Base-by-base conservation (phyloP, 2,888 invertebrate species). In the Metopia argyrocephala region DNA sequence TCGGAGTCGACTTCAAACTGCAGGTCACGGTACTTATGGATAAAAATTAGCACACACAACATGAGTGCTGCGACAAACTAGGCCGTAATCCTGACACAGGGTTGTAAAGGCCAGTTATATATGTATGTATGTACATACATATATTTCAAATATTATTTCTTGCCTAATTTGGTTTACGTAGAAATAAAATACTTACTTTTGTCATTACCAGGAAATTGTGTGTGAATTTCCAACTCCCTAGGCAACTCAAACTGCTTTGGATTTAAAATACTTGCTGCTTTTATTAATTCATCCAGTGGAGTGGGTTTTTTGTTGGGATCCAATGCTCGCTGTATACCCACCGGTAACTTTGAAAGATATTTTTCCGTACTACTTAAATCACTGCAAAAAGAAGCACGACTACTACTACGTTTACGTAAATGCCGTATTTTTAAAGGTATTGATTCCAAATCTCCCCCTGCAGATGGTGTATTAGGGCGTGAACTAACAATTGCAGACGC, bases 191-290 rank as follows among this genome's bases (percentile, higher is more conserved):
- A 80, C 76, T 64, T 65, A 93, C 95, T 92, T 92, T 95, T 96
- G 85, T 96, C 96, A 73, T 94, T 94, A 2, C 96, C 96, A 1
- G 96, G 96, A 87, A 97, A 96, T 65, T 93, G 92, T 79, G 94
- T 94, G 25, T 95, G 94, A 84, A 96, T 91, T 83, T 93, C 93
- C 91, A 97, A 93, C 86, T 97, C 96, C 61, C 93, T 91, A 0
- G 98, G 97, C 85, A 98, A 91, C 86, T 96, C 95, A 90, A 98
- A 98, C 91, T 98, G 97, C 85, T 93, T 93, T 0, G 98, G 98
- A 91, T 98, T 98, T 90, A 96, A 93, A 78, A 95, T 92, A 84
- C 93, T 94, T 2, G 97, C 97, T 0, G 96, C 96, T 85, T 95
- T 93, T 66, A 96, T 95, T 20, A 98, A 91, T 54, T 95, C 92